Conservation (phyloP, 2,113 vertebrate genomes). For the Rutilus rutilus region DNA sequence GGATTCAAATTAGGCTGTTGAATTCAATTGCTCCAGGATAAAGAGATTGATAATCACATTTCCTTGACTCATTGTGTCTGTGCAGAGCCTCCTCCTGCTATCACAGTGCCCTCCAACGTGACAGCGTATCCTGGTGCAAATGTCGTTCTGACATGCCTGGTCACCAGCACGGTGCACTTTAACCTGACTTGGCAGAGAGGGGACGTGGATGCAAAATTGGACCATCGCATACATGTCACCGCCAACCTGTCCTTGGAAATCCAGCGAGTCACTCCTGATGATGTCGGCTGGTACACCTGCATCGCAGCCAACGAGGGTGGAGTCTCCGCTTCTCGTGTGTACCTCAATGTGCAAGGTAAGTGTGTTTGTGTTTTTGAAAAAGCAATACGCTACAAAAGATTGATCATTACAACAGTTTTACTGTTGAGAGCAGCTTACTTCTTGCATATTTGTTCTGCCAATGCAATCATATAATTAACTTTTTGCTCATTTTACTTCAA, state of each 20-base stretch:
- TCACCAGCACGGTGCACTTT: conserved; percentile 82
- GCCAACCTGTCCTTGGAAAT: conserved; percentile 86
- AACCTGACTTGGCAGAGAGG: conserved; percentile 91
- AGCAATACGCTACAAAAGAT: neutral
- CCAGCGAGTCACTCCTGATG: conserved; percentile 67
- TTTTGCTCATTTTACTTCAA: neutral
- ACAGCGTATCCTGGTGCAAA: conserved; percentile 78
- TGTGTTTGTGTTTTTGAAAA: neutral
- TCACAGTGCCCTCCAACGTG: conserved; percentile 80
- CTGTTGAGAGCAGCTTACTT: neutral
- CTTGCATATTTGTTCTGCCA: neutral
- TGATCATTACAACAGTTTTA: neutral
- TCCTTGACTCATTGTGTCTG: neutral
- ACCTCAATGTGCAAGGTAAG: conserved; percentile 90
- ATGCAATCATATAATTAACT: neutral
- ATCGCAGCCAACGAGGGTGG: conserved; percentile 85
- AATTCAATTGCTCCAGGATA: neutral
- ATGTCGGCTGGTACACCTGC: conserved; percentile 86
- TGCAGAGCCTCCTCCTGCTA: conserved; percentile 88
- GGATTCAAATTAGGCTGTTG: neutral
- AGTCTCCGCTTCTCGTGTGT: conserved; percentile 70
- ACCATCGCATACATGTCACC: conserved; percentile 72
- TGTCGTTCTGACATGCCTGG: conserved; percentile 83
- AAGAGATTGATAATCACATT: neutral
- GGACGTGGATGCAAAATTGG: conserved; percentile 71